phyloP scores from a whole-genome alignment of 2,888 invertebrate genomes.

The Steinernema hermaphroditum region DNA sequence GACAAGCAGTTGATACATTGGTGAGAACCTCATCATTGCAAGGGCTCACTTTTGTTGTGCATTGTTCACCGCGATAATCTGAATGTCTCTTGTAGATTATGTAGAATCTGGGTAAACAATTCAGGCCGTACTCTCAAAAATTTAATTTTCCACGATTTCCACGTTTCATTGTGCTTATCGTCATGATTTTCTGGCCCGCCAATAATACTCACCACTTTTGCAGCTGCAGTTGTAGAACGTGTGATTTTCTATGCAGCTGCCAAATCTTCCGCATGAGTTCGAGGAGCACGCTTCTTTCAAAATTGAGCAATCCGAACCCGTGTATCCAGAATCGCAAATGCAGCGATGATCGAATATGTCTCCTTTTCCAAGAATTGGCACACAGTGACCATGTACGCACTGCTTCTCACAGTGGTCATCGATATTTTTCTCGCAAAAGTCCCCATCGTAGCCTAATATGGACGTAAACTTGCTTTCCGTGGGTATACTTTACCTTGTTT shows the following conservation, averaged over 20 bases:
- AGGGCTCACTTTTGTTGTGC: not conserved
- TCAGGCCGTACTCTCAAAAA: no score
- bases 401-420: not conserved
- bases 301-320: not conserved
- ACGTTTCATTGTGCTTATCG: no score
- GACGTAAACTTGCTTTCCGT: no score
- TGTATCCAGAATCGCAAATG: not conserved
- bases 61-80: slow-evolving; percentile 18
- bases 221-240: slow-evolving; percentile 10
- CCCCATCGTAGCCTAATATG: not conserved
- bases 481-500: not conserved
- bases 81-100: not conserved
- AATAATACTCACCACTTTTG: not conserved
- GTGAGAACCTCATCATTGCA: slow-evolving; percentile 1
- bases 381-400: not conserved
- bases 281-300: not conserved
- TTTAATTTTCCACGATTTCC: no score
- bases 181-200: no score
- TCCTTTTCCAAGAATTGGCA: not conserved
- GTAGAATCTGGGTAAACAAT: no score
- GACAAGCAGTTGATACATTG: not conserved
- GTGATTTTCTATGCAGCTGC: not conserved
- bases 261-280: not conserved
- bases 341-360: slow-evolving; percentile 10
- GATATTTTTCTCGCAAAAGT: not conserved